Evolutionary conservation across 2,797 vertebrate genomes (phyloP).

Genomic region (Cuculus canorus): DNA sequence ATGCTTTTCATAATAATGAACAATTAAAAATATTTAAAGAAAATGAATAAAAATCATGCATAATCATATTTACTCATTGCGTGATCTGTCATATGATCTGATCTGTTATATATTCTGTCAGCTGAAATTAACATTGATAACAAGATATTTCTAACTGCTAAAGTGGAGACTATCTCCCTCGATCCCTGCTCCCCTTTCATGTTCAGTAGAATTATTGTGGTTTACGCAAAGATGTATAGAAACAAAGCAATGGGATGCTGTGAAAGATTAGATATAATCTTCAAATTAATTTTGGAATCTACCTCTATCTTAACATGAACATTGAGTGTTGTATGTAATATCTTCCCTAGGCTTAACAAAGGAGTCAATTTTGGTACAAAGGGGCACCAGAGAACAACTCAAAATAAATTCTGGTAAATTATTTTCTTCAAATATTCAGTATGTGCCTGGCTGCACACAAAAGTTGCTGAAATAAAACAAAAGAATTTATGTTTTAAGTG

Average conservation of each 20-base stretch:
- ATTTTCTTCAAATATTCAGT: not conserved
- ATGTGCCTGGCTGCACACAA: not conserved
- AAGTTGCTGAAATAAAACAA: not conserved
- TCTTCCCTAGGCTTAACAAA: not conserved
- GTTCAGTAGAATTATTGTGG: not conserved
- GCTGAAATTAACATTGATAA: not conserved
- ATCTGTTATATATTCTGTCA: not conserved
- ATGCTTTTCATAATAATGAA: not conserved
- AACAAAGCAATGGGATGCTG: not conserved
- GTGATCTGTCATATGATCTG: not conserved
- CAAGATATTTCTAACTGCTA: not conserved
- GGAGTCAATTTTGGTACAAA: not conserved
- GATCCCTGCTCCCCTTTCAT: accelerated
- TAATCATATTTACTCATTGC: not conserved
- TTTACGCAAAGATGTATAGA: not conserved
- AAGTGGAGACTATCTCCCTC: not conserved
- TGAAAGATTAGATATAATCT: not conserved
- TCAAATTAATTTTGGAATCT: not conserved
- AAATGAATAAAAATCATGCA: constrained; percentile 21
- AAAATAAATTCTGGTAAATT: not conserved
- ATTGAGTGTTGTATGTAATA: not conserved
- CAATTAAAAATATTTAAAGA: constrained; percentile 12
- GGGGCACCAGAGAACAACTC: not conserved
- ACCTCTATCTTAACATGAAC: not conserved
- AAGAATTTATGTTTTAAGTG: not conserved